Conservation (phyloP, 2,888 invertebrate genomes). For the Agrotis clavis region DNA sequence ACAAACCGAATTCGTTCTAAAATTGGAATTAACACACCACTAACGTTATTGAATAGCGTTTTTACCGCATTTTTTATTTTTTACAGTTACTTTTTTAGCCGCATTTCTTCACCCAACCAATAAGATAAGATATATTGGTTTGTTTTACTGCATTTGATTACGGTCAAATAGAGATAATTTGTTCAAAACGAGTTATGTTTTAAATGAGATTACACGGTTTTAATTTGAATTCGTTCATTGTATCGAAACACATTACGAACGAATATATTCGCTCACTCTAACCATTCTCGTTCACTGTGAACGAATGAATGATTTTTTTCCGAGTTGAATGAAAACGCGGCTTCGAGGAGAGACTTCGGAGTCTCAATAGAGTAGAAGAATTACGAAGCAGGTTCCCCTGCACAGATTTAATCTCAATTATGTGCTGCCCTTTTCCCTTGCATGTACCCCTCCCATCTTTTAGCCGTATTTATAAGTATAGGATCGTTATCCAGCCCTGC, state of each 20-base stretch:
- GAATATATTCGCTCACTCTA: not conserved
- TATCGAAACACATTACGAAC: not conserved
- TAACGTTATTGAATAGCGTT: constrained; percentile 36
- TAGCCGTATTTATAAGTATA: constrained; percentile 95
- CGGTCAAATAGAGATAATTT: not conserved
- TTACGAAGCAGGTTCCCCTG: constrained; percentile 53
- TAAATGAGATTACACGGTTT: too few relatives aligned
- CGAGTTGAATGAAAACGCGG: constrained; percentile 16
- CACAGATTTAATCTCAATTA: constrained; percentile 92
- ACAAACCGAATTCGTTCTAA: constrained; percentile 13
- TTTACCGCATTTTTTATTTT: not conserved
- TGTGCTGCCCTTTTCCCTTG: constrained; percentile 98
- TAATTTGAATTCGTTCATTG: not conserved
- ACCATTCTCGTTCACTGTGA: constrained; percentile 5
- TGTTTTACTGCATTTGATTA: constrained; percentile 1
- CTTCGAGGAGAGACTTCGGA: not conserved
- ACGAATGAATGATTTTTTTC: constrained; percentile 7
- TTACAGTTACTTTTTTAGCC: not conserved
- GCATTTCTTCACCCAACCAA: constrained; percentile 21
- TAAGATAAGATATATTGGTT: not conserved
- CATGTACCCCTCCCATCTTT: constrained; percentile 98
- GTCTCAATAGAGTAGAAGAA: constrained; percentile 36
- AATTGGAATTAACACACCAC: constrained; percentile 16
- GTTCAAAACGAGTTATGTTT: not conserved
- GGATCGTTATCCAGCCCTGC: constrained; percentile 96